Base-by-base conservation (phyloP, 2,113 vertebrate species). In the Pedionomus torquatus region DNA sequence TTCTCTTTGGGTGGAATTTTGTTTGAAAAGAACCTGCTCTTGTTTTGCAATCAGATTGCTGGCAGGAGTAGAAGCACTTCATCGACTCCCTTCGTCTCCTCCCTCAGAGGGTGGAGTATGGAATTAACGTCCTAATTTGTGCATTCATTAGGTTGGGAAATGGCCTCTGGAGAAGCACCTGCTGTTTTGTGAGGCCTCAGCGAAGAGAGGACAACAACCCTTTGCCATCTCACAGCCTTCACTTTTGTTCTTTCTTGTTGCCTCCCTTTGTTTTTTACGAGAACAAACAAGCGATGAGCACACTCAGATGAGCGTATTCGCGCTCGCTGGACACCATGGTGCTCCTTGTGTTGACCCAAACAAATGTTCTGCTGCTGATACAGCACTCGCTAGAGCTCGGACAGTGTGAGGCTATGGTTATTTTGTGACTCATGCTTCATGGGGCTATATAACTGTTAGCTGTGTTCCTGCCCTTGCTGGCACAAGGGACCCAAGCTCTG, bases 371-470 rank as follows among this genome's bases (percentile, higher is more conserved):
- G 80, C 79, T 93, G 87, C 90, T 96, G 93, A 83, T 81, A 31
- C 55, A 87, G 92, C 28, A 13, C 35, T 90, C 39, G 11, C 9
- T 44, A 9, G 64, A 66, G 88, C 88, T 81, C 75, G 66, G 90
- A 79, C 55, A 84, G 70, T 54, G 60, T 28, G 83, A 55, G 83
- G 68, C 83, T 77, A 55, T 86, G 79, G 55, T 80, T 86, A 48
- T 90, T 92, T 87, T 92, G 79, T 94, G 93, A 74, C 95, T 97
- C 92, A 65, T 68, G 68, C 60, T 93, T 92, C 72, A 76, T 91
- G 70, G 85, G 28, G 37, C 87, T 93, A 1, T 93, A 1, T 71
- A 80, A 55, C 71, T 83, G 33, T 70, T 87, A 71, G 89, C 83
- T 83, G 35, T 37, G 35, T 85, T 95, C 75, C 58, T 83, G 89